Base-by-base conservation (phyloP, 2,113 vertebrate genomes). In the Aptenodytes patagonicus region DNA sequence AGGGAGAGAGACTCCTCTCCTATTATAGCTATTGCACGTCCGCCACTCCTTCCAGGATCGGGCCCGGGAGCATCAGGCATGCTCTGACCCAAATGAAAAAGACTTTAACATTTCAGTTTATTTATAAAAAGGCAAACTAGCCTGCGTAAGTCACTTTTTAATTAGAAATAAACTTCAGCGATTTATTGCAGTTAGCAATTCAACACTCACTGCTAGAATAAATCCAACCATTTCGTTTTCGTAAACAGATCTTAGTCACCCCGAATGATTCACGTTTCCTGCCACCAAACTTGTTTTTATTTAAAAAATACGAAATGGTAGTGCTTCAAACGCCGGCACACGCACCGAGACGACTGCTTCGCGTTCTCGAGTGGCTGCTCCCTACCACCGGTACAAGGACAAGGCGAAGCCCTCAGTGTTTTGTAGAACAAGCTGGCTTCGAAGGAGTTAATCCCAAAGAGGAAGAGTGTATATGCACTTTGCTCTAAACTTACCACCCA, bases 401-500 rank as follows among this genome's bases (percentile, higher is more conserved):
- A 42, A 86, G 84, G 2, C 19, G 36, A 79, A 76, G 22, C 73
- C 84, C 87, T 70, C 84, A 2, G 57, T 18, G 81, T 47, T 95
- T 54, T 13, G 71, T 6, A 57, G 31, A 71, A 26, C 81, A 31
- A 46, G 62, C 89, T 88, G 97, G 97, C 87, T 95, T 40, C 26
- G 97, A 98, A 98, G 96, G 98, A 98, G 98, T 98, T 98, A 98
- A 98, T 86, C 60, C 44, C 95, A 88, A 96, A 97, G 95, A 98
- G 98, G 98, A 98, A 98, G 98, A 97, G 93, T 95, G 95, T 94
- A 92, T 95, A 95, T 93, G 97, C 97, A 97, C 97, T 98, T 97
- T 98, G 98, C 97, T 97, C 96, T 96, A 98, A 98, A 98, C 98
- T 98, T 98, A 98, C 98, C 98, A 98, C 97, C 97, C 98, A 98